phyloP scores from a whole-genome alignment of 2,113 vertebrate species.

The Muntiacus reevesi region DNA sequence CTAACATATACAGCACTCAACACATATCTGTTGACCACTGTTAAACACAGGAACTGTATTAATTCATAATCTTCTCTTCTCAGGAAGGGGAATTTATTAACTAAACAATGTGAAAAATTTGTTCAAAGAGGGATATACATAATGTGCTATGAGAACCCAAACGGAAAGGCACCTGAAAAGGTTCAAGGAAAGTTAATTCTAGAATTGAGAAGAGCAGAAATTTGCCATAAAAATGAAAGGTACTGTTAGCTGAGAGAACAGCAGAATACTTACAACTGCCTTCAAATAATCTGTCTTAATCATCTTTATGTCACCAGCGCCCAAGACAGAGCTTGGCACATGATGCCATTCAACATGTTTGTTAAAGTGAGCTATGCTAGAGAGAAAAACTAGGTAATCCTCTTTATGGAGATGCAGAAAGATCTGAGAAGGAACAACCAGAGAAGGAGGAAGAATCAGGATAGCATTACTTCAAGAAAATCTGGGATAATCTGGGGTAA shows the following conservation, averaged over 20 bases:
- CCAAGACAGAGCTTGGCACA: neutral
- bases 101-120: neutral
- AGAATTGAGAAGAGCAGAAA: neutral
- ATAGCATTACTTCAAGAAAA: neutral
- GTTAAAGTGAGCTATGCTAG: neutral
- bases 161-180: neutral
- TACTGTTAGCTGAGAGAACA: neutral
- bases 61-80: conserved; percentile 25
- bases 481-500: neutral
- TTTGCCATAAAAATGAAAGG: conserved; percentile 4
- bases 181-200: neutral
- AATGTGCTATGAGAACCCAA: neutral
- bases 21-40: neutral
- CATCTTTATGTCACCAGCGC: neutral
- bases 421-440: neutral
- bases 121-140: neutral
- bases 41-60: neutral
- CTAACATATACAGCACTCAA: neutral
- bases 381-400: neutral
- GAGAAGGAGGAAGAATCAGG: neutral
- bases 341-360: neutral
- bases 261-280: neutral
- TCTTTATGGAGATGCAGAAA: neutral
- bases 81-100: conserved; percentile 20
- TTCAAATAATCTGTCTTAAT: neutral